Conservation (phyloP, 2,113 vertebrate genomes). For the Syngnathus floridae region DNA sequence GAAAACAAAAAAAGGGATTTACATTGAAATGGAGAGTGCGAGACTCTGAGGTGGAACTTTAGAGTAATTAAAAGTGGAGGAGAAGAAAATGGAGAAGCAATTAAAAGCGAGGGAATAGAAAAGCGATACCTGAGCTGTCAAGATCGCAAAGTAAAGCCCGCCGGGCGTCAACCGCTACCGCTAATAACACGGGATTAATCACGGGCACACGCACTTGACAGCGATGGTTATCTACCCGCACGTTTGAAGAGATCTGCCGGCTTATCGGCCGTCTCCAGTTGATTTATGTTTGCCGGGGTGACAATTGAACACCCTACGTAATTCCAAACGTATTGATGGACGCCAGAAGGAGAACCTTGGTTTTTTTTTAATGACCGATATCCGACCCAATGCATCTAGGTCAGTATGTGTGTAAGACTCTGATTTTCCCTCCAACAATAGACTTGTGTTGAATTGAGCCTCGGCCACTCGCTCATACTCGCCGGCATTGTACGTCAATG, state of each 20-base stretch:
- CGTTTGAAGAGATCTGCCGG: conserved; percentile 39
- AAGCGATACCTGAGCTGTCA: conserved; percentile 51
- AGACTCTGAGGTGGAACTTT: background rate
- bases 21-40: background rate
- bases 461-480: background rate
- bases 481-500: background rate
- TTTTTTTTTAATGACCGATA: background rate
- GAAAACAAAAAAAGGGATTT: no score
- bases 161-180: conserved; percentile 43
- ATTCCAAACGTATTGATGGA: background rate
- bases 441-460: background rate
- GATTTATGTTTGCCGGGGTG: conserved; percentile 10
- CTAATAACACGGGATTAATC: conserved; percentile 55
- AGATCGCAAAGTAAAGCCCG: conserved; percentile 55
- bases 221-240: conserved; percentile 29
- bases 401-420: background rate
- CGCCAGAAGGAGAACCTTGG: background rate
- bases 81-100: background rate
- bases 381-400: background rate
- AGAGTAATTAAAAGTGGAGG: conserved; percentile 24
- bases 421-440: background rate
- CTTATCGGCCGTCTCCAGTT: conserved; percentile 24
- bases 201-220: conserved; percentile 1
- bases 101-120: no score
- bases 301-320: no score